Evolutionary conservation across 2,888 invertebrate genomes (phyloP), one percentile per base, ranked within the genome.

Genomic region (Nymphalis urticae): DNA sequence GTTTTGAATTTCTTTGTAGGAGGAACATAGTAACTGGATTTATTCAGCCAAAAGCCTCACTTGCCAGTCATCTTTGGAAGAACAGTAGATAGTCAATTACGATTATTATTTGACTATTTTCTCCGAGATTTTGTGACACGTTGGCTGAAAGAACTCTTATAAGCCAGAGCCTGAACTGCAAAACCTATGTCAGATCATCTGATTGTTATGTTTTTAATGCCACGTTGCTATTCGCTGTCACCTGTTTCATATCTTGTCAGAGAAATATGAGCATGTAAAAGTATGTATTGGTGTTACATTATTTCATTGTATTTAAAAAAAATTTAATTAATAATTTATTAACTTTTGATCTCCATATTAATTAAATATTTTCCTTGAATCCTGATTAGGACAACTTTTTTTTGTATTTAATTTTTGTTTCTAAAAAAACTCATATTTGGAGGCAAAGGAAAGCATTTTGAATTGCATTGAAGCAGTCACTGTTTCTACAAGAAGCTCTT

Each of bases 221-320:
- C 98, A 13, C 93, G 95, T 70, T 95, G 96, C 79, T 98, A 98
- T 84, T 96, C 96, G 2, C 85, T 96, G 72, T 94, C 96, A 4
- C 96, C 97, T 24, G 94, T 96, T 0, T 96, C 97, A 79, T 96
- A 96, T 86, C 93, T 98, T 66, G 87, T 98, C 74, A 94, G 97
- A 76, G 98, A 98, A 92, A 94, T 97, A 74, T 87, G 98, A 62
- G 95, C 97, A 54, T 97, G 96, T 81, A 96, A 96, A 94, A 95
- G 97, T 98, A 93, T 85, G 86, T 82, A 63, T 61, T 16, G 7
- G 8, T 36, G n/a, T 36, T n/a, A n/a, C 3, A 42, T 24, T 36
- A 21, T 63, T n/a, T 48, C 24, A 16, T 62, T 54, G 13, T 2
- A 27, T 27, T 7, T n/a, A n/a, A n/a, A n/a, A n/a, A n/a, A 27